Base-by-base conservation (phyloP, 1,140 invertebrate genomes). In the Penaeus indicus region DNA sequence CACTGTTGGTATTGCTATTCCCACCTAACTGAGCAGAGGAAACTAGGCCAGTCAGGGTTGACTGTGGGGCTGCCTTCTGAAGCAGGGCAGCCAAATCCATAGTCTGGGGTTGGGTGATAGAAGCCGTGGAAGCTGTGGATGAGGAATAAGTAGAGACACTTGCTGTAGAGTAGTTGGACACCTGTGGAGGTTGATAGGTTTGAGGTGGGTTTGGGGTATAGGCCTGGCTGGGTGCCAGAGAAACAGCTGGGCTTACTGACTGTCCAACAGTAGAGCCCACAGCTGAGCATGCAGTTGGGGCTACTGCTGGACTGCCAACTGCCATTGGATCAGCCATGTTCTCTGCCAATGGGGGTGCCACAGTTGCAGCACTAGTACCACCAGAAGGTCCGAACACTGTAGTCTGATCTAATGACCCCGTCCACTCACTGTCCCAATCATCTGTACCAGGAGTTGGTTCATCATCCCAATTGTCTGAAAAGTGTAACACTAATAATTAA, bases 401-500 rank as follows among this genome's bases (percentile, higher is more conserved):
- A 25, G 91, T 87, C 85, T 92, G 80, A 25, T 91, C 90, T 80
- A 91, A 67, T 21, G 89, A 89, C 3, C 90, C 90, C 42, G 90
- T 90, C 90, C 90, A 90, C 69, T 91, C 90, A 42, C 89, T 83
- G 63, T 90, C 90, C 90, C 90, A 91, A 69, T 91, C 90, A 78
- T 90, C 89, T 62, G 79, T n/a, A 62, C 64, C 62, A 18, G 75
- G 75, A 13, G 85, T 63, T 22, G 85, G 81, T 91, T 91, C 84
- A 64, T 91, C 32, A 91, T 54, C 91, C 92, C 54, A 85, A 91
- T 78, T 87, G 91, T 84, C 85, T 93, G 92, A 21, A 85, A 80
- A 22, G 13, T 47, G 8, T 25, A 47, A 42, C 16, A 42, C 42
- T 27, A 8, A 69, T 18, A 27, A 32, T 25, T 21, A 61, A 5